Conservation (phyloP, 1,140 invertebrate species). For the Olivierus martensii region DNA sequence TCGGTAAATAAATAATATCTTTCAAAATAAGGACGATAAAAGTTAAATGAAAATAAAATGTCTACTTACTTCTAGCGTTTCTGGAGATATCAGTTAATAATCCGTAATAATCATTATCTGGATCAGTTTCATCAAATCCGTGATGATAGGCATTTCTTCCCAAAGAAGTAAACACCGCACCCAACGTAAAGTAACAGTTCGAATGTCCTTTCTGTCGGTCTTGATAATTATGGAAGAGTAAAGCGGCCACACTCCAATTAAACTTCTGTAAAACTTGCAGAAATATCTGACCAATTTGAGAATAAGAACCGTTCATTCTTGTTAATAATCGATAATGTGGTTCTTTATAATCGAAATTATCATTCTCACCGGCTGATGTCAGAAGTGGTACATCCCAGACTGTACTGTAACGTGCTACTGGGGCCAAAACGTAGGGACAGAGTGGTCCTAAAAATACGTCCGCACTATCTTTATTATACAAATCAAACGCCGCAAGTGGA, state of each 20-base stretch:
- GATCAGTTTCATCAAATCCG: constrained; percentile 43
- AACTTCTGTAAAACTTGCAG: constrained; percentile 49
- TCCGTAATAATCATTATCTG: no score
- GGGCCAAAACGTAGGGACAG: constrained; percentile 81
- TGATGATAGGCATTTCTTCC: constrained; percentile 40
- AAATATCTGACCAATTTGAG: constrained; percentile 42
- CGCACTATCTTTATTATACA: constrained; percentile 41
- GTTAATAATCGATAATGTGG: constrained; percentile 58
- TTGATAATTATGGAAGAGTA: constrained; percentile 27
- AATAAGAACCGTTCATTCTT: constrained; percentile 69
- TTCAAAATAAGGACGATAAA: no score
- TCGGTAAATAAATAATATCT: no score
- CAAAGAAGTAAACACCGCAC: constrained; percentile 49
- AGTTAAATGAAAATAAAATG: no score
- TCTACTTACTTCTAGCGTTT: no score
- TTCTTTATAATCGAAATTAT: constrained; percentile 54
- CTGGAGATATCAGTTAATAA: no score
- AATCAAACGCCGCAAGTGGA: constrained; percentile 60
- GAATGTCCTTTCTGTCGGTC: constrained; percentile 41
- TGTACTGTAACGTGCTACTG: constrained; percentile 70
- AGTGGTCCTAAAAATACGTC: constrained; percentile 81
- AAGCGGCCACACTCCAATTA: constrained; percentile 46
- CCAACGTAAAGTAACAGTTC: constrained; percentile 54
- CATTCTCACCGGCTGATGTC: constrained; percentile 66
- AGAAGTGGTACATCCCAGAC: constrained; percentile 76